phyloP scores from a whole-genome alignment of 2,113 vertebrate species.

The Anoura caudifer region DNA sequence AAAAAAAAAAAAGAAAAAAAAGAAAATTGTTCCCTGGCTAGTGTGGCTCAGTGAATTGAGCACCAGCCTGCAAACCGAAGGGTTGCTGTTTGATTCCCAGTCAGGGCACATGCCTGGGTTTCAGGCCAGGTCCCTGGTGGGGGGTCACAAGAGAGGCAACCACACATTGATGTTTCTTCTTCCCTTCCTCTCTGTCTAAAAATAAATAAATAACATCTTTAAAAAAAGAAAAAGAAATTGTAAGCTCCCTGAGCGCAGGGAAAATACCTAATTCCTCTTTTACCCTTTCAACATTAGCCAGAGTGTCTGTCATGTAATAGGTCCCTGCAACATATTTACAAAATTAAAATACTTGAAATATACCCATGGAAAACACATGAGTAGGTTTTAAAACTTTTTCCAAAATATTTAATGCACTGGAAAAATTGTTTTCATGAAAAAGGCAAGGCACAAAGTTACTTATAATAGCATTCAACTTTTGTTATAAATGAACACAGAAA shows the following conservation, averaged over 20 bases:
- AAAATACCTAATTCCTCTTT: not conserved
- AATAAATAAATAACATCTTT: too few species aligned
- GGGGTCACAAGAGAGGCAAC: too few species aligned
- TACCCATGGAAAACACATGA: not conserved
- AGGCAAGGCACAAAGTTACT: not conserved
- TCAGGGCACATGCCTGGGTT: too few species aligned
- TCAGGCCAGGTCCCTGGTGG: too few species aligned
- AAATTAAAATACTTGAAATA: constrained; percentile 2
- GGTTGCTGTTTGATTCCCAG: too few species aligned
- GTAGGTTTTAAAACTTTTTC: not conserved
- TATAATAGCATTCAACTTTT: not conserved
- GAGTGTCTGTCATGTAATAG: not conserved
- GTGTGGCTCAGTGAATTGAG: too few species aligned
- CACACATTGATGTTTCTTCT: too few species aligned
- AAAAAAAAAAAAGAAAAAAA: too few species aligned
- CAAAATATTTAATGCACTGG: not conserved
- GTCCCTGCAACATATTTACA: not conserved
- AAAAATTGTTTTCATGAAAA: not conserved
- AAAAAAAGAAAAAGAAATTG: not conserved
- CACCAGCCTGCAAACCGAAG: too few species aligned
- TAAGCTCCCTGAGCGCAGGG: not conserved
- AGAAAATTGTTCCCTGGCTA: too few species aligned
- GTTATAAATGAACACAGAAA: not conserved
- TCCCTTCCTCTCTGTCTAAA: too few species aligned
- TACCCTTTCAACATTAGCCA: not conserved